Evolutionary conservation across 2,888 invertebrate species (phyloP).

Genomic region (Poecilus cupreus): DNA sequence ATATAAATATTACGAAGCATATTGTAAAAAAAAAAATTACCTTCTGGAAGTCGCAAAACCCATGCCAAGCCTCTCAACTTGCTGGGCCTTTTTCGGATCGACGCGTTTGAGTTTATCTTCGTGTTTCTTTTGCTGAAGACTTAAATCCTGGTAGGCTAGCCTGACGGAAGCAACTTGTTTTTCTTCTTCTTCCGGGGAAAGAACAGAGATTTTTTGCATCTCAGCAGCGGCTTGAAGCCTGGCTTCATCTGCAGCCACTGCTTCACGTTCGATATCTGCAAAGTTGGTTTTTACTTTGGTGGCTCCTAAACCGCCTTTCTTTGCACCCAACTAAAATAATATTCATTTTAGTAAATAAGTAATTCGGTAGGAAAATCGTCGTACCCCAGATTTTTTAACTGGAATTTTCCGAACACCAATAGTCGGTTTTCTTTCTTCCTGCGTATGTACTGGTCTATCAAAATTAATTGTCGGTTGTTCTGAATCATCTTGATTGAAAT

Average conservation of each 20-base stretch:
- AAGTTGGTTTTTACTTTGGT: constrained; percentile 96
- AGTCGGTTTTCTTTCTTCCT: constrained; percentile 77
- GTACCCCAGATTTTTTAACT: constrained; percentile 82
- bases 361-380: constrained; percentile 61
- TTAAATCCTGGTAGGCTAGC: constrained; percentile 86
- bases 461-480: constrained; percentile 71
- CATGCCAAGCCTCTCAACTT: constrained; percentile 96
- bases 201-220: constrained; percentile 69
- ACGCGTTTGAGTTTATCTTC: constrained; percentile 82
- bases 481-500: constrained; percentile 51
- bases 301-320: constrained; percentile 94
- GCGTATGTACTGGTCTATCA: constrained; percentile 62
- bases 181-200: constrained; percentile 80
- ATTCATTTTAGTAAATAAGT: not conserved
- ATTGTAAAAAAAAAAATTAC: constrained; percentile 14
- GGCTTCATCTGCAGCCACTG: constrained; percentile 88
- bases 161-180: constrained; percentile 81
- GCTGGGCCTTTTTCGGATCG: constrained; percentile 90
- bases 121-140: constrained; percentile 80
- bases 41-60: constrained; percentile 75
- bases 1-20: not conserved
- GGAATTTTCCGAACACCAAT: constrained; percentile 83
- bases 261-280: constrained; percentile 94
- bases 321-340: constrained; percentile 82
- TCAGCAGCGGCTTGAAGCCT: constrained; percentile 71